A percentile compares a stretch with the other conserved stretches of the same genome.
Conservation (phyloP, 2,113 vertebrate species). For the Ovibos moschatus region DNA sequence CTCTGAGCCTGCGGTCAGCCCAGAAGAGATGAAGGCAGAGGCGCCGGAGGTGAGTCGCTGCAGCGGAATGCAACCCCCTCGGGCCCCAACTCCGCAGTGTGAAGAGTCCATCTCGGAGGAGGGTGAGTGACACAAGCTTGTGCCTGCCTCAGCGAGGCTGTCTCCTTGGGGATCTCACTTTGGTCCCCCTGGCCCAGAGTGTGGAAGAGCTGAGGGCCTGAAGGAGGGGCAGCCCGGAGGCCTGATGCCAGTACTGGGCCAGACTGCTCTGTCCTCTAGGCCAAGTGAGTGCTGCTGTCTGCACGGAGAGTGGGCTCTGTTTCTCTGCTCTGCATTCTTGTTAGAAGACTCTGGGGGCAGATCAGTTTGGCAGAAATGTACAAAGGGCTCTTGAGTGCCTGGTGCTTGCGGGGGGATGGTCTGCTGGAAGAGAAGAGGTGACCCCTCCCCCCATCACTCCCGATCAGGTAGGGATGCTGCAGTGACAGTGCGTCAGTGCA, state of each 20-base stretch:
- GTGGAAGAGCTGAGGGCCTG: neutral
- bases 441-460: neutral
- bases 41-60: neutral
- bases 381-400: neutral
- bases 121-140: neutral
- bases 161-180: neutral
- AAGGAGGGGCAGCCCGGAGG: too few species aligned
- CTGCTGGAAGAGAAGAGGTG: neutral
- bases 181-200: neutral
- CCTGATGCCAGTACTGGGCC: neutral
- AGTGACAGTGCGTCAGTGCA: accelerated
- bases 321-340: neutral
- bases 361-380: neutral
- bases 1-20: neutral
- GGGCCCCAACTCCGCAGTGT: neutral
- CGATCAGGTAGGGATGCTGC: neutral
- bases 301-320: neutral
- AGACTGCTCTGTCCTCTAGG: neutral
- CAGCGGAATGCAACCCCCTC: neutral
- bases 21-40: neutral
- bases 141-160: neutral
- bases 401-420: neutral
- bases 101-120: neutral
- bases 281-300: neutral
- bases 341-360: neutral